A percentile compares a stretch with the other conserved stretches of the same genome.
These are phyloP conservation scores for Zygaena filipendulae DNA, from an alignment of 2,888 invertebrate genomes.

Conservation along the genomic window DNA sequence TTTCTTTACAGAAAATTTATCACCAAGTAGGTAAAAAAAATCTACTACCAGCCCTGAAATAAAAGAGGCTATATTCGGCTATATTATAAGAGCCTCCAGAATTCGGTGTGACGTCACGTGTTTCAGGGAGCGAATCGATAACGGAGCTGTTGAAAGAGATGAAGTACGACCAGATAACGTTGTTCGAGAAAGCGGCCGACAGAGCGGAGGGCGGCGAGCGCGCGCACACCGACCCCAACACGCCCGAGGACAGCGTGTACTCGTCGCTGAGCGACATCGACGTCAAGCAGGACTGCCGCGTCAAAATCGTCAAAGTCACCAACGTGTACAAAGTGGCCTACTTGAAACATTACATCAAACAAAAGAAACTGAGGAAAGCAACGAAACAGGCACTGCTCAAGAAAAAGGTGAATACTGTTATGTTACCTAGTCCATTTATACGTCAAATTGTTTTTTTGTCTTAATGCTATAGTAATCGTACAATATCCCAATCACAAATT, in stretches of 20 bases:
- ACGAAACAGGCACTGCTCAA: constrained; percentile 40
- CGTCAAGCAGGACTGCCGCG: constrained; percentile 34
- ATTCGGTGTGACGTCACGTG: no score
- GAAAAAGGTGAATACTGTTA: constrained; percentile 45
- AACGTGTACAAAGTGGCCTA: constrained; percentile 55
- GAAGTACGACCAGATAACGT: constrained; percentile 26
- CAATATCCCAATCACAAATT: no score
- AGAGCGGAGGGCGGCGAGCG: constrained; percentile 28
- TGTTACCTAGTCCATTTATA: no score
- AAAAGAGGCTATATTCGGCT: no score
- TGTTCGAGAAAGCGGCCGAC: constrained; percentile 23
- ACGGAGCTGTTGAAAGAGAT: constrained; percentile 38
- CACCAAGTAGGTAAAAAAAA: no score
- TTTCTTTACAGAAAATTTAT: no score
- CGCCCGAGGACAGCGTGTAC: constrained; percentile 31
- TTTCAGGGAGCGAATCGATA: constrained; percentile 38
- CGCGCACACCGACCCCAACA: constrained; percentile 19
- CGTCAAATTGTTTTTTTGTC: no score
- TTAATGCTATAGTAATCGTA: no score
- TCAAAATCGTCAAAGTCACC: constrained; percentile 53
- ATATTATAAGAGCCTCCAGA: no score
- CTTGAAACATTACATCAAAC: constrained; percentile 50
- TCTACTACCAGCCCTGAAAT: no score
- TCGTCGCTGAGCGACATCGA: constrained; percentile 35
- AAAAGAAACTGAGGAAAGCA: constrained; percentile 40